These are phyloP conservation scores for Manduca sexta DNA, from an alignment of 1,140 invertebrate species.

Conservation along the genomic window DNA sequence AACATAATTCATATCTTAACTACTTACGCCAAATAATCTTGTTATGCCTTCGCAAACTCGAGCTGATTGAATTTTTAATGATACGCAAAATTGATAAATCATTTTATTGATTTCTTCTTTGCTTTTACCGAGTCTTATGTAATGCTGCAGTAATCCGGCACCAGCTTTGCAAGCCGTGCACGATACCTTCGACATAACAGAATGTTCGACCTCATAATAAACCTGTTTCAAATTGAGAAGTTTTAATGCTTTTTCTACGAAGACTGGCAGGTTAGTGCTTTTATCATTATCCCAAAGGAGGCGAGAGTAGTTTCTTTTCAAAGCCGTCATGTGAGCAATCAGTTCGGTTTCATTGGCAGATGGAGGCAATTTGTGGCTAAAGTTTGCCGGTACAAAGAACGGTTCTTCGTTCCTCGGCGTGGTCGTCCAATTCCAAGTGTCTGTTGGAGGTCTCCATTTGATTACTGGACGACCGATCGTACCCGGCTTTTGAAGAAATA, in stretches of 20 bases:
- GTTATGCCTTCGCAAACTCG: slow-evolving; percentile 92
- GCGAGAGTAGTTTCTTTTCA: slow-evolving; percentile 74
- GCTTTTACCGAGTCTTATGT: slow-evolving; percentile 86
- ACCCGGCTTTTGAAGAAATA: slow-evolving; percentile 47
- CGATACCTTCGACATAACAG: slow-evolving; percentile 92
- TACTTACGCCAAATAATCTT: slow-evolving; percentile 84
- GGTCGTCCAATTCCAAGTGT: slow-evolving; percentile 71
- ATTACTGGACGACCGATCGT: slow-evolving; percentile 58
- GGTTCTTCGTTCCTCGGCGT: slow-evolving; percentile 70
- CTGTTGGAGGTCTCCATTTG: slow-evolving; percentile 73
- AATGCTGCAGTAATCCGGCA: slow-evolving; percentile 88
- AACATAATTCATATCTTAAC: background rate
- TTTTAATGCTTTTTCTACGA: slow-evolving; percentile 87
- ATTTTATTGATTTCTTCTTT: slow-evolving; percentile 89
- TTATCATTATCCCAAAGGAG: slow-evolving; percentile 82
- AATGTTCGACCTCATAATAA: slow-evolving; percentile 87
- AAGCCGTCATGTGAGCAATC: slow-evolving; percentile 65
- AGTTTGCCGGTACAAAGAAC: slow-evolving; percentile 69
- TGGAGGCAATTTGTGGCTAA: slow-evolving; percentile 68
- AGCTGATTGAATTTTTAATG: slow-evolving; percentile 86
- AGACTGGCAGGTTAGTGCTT: slow-evolving; percentile 80
- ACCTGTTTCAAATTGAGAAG: slow-evolving; percentile 88
- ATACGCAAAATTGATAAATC: slow-evolving; percentile 89
- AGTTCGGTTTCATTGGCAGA: slow-evolving; percentile 71
- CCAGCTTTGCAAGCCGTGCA: slow-evolving; percentile 94